Conservation (phyloP, 1,140 invertebrate genomes). For the Pachypeltis micranthus region DNA sequence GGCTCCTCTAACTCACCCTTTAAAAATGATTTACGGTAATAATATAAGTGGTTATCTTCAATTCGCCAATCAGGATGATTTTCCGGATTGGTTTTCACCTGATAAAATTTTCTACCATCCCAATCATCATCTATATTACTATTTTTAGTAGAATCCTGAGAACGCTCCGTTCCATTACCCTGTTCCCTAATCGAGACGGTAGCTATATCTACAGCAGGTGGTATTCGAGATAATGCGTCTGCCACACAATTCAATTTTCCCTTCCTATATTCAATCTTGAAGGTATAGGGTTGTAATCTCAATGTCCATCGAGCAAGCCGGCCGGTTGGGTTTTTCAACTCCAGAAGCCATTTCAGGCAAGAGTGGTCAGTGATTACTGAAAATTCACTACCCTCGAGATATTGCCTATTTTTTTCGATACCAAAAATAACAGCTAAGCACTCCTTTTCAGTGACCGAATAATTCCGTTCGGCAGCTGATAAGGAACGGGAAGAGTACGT, state of each 20-base stretch:
- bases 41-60: neutral
- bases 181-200: no score
- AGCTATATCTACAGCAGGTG: no score
- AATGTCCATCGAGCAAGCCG: constrained; percentile 33
- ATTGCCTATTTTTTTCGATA: constrained; percentile 31
- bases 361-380: constrained; percentile 34
- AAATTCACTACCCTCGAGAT: constrained; percentile 32
- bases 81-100: neutral
- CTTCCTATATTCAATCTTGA: constrained; percentile 27
- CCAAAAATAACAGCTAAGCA: constrained; percentile 34
- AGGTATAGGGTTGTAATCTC: constrained; percentile 24
- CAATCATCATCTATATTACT: no score
- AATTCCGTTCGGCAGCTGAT: constrained; percentile 33
- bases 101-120: neutral
- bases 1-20: neutral
- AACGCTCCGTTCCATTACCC: no score
- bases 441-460: constrained; percentile 37
- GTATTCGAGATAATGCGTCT: constrained; percentile 16
- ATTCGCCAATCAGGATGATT: neutral
- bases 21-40: neutral
- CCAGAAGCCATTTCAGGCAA: constrained; percentile 38
- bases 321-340: constrained; percentile 34
- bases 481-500: constrained; percentile 36
- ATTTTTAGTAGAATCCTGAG: no score
- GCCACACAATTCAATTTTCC: constrained; percentile 23